Base-by-base conservation (phyloP, 1,140 invertebrate species). In the Drosophila nikananu region DNA sequence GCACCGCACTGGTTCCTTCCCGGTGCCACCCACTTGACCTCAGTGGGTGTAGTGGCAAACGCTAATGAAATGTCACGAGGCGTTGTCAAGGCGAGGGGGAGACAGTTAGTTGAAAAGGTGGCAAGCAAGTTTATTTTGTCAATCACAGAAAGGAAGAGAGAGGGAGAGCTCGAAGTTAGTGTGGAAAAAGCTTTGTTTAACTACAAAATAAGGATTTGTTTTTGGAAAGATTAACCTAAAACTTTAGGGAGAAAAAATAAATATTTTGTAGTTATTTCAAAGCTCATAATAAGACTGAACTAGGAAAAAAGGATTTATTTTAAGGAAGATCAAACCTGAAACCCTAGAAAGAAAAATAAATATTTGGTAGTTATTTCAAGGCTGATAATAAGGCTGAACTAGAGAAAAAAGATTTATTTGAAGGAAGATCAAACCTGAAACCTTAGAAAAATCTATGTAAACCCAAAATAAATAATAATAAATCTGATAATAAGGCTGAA, bases 31-130 rank as follows among this genome's bases (percentile, higher is more conserved):
- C 30, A 25, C 41, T 37, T 25, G 46, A 63, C 46, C 65, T 52
- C 39, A 41, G 73, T 30, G 73, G 21, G 67, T 37, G 67, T 37
- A 57, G 41, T 66, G 83, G 70, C 75, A 80, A 51, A 52, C 77
- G 80, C 83, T 80, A 83, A 86, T 86, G 80, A 86, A 86, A 77
- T 89, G 83, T 80, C 80, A 76, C 76, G 54, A 79, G 46, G 55
- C 49, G 57, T 67, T 72, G 74, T 37, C 60, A 71, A 41, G 70
- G 30, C 37, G 25, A n/a, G n/a, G 44, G 44, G 32, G n/a, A 42
- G 9, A 48, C 39, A 46, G 30, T 25, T 48, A 6, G 35, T 52
- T 51, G 48, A 52, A 70, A 66, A 41, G 66, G 46, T 35, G 8
- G 48, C 23, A 41, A 54, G 49, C 49, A 39, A 57, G 39, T 46